Percentiles rank a stretch among this genome's conserved stretches.
phyloP scores from a whole-genome alignment of 2,113 vertebrate species.

The Struthidea cinerea region DNA sequence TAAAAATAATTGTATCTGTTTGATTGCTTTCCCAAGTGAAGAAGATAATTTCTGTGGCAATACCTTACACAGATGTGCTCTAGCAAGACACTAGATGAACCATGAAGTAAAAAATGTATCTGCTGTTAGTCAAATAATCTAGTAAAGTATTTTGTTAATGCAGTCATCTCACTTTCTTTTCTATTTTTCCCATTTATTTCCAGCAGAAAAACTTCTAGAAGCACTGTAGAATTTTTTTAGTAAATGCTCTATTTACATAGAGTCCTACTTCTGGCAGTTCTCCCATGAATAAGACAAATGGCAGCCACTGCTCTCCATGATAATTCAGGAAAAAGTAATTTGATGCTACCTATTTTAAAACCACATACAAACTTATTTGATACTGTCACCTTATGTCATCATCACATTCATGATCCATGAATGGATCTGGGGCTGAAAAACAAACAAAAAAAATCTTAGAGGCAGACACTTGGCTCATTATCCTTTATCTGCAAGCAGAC shows the following conservation, averaged over 20 bases:
- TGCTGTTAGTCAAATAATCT: not conserved
- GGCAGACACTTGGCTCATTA: not conserved
- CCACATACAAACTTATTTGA: not conserved
- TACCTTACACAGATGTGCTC: not conserved
- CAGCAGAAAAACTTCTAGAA: not conserved
- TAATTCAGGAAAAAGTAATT: not conserved
- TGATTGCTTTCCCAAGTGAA: not conserved
- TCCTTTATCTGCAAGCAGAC: not conserved
- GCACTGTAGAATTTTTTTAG: not conserved
- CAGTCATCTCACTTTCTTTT: not conserved
- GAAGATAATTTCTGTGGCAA: not conserved
- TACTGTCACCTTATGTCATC: not conserved
- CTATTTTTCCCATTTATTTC: not conserved
- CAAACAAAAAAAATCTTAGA: not conserved
- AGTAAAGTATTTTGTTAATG: not conserved
- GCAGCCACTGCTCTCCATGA: rapidly evolving
- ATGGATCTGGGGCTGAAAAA: not conserved
- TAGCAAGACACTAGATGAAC: not conserved
- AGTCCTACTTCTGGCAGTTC: not conserved
- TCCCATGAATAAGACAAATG: not conserved
- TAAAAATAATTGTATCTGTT: not conserved
- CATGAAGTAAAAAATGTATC: not conserved
- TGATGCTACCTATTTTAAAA: not conserved
- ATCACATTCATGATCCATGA: not conserved
- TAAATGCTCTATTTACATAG: not conserved